These are phyloP conservation scores for Drosophila melanica DNA, from an alignment of 1,140 invertebrate genomes.

Conservation along the genomic window DNA sequence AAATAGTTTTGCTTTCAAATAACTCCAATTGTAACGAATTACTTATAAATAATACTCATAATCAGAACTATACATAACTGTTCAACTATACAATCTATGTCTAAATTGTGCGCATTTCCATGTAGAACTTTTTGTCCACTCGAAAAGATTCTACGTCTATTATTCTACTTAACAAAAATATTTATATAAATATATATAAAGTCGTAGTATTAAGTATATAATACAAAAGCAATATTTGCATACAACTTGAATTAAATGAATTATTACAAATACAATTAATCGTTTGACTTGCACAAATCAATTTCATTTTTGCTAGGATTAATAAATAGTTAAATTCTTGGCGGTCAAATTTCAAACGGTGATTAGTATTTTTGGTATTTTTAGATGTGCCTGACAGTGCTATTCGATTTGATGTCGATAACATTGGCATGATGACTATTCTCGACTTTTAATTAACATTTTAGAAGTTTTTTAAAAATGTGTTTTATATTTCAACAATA, in stretches of 20 bases:
- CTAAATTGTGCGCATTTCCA: constrained; percentile 55
- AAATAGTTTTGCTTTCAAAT: constrained; percentile 13
- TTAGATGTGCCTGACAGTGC: background rate
- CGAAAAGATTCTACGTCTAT: constrained; percentile 14
- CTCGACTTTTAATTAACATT: background rate
- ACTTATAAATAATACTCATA: constrained; percentile 59
- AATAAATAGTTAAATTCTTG: background rate
- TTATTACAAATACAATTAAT: constrained; percentile 29
- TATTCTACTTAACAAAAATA: constrained; percentile 6
- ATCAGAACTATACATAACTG: constrained; percentile 50
- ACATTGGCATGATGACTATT: background rate
- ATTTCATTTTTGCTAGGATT: background rate
- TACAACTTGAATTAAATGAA: constrained; percentile 44
- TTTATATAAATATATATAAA: constrained; percentile 32
- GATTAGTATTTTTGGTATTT: constrained; percentile 2
- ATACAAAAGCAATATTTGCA: constrained; percentile 57
- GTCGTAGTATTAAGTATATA: constrained; percentile 37
- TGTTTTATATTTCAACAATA: background rate
- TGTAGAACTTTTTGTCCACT: constrained; percentile 15
- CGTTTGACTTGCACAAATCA: background rate
- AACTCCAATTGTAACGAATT: constrained; percentile 64
- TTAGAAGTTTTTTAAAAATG: background rate
- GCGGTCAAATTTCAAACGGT: constrained; percentile 2
- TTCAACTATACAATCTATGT: constrained; percentile 44
- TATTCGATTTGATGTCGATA: background rate